phyloP scores from a whole-genome alignment of 2,888 invertebrate genomes.

The Acanthosepion lycidas region DNA sequence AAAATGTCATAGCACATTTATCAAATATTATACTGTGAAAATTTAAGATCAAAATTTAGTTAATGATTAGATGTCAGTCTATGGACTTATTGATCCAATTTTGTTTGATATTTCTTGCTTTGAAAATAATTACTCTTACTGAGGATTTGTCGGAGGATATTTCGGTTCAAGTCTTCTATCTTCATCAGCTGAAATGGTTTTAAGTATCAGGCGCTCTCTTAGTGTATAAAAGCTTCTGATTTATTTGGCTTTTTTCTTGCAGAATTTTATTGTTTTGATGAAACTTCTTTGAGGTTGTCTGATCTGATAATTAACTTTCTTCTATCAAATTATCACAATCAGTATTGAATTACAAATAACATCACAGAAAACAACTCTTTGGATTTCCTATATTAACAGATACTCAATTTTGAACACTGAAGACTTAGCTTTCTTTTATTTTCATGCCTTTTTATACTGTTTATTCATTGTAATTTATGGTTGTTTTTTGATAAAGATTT shows the following conservation, averaged over 20 bases:
- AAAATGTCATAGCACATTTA: too few relatives aligned
- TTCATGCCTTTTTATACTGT: not conserved
- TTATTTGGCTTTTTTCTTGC: not conserved
- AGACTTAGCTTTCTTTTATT: not conserved
- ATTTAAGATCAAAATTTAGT: too few relatives aligned
- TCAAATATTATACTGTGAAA: too few relatives aligned
- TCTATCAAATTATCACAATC: not conserved
- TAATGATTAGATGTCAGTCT: too few relatives aligned
- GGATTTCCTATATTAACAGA: not conserved
- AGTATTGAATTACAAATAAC: constrained; percentile 33
- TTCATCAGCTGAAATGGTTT: too few relatives aligned
- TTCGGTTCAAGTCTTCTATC: too few relatives aligned
- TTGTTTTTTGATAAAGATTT: not conserved
- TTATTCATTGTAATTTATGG: not conserved
- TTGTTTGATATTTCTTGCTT: too few relatives aligned
- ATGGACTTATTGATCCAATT: too few relatives aligned
- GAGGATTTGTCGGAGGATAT: too few relatives aligned
- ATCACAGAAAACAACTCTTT: not conserved
- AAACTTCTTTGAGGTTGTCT: not conserved
- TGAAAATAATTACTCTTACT: too few relatives aligned
- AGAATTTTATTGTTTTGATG: not conserved
- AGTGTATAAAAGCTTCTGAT: not conserved
- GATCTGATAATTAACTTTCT: not conserved
- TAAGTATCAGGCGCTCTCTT: not conserved
- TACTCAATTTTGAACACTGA: not conserved